A percentile compares a stretch with the other conserved stretches of the same genome.
These are phyloP conservation scores for mouse (Mus musculus) DNA, from an alignment of 2,113 vertebrate genomes.

Conservation along the genomic window GRCm39 chr10:99530001-99530500, in stretches of 20 bases:
- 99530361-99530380: no score
- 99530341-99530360: no score
- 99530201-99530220: slow-evolving; percentile 11
- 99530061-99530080: neutral
- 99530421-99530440: neutral
- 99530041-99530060: neutral
- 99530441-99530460: no score
- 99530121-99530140: neutral
- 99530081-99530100: neutral
- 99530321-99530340: neutral
- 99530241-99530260: neutral
- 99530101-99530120: neutral
- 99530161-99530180: neutral
- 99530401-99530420: neutral
- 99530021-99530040: neutral
- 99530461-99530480: neutral
- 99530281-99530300: no score
- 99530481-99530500: neutral
- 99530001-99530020: neutral
- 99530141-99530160: neutral
- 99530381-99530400: neutral
- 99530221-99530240: slow-evolving; percentile 44
- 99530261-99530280: neutral
- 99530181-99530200: neutral
- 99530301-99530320: neutral